Evolutionary conservation across 2,888 invertebrate species (phyloP), one percentile per base, ranked within the genome.

Genomic region (Crematogaster levior): DNA sequence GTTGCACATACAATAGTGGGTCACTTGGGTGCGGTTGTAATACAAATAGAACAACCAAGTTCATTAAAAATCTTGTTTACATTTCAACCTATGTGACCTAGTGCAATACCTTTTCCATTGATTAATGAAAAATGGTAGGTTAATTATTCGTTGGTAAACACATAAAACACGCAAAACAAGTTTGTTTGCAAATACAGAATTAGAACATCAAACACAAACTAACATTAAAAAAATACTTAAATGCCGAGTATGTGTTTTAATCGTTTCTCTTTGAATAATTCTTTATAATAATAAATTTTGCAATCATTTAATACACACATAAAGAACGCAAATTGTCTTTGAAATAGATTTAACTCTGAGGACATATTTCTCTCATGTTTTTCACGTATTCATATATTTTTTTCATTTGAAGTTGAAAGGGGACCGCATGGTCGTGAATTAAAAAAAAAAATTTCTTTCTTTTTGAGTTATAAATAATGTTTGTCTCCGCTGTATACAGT

Each of bases 391-490:
- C 48, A 1, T 34, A 30, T 12, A 61, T 61, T 60, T 40, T 73
- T 34, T 10, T 34, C 30, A 40, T 58, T 73, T 58, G 60, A 58
- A 43, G n/a, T 27, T 68, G 12, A 40, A 72, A 72, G 6, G n/a
- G 34, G 10, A 3, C n/a, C 3, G 12, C 27, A 15, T n/a, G 40
- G 53, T 40, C 5, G 37, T n/a, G 37, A 10, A 61, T 63, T 24
- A 65, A 65, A 65, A 65, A 65, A 65, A 43, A 40, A 3, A 21
- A 53, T 3, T n/a, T 53, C 27, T 43, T 56, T 72, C 72, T 43
- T 43, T 58, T 30, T n/a, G 0, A 30, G 7, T n/a, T 27, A 58
- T 58, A 58, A 72, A 73, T 21, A 60, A 24, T 60, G n/a, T 60
- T 73, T 30, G 21, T 73, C 21, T 60, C n/a, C 72, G 5, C 40